Evolutionary conservation across 1,140 invertebrate genomes (phyloP).

Genomic region (Cotesia glomerata): DNA sequence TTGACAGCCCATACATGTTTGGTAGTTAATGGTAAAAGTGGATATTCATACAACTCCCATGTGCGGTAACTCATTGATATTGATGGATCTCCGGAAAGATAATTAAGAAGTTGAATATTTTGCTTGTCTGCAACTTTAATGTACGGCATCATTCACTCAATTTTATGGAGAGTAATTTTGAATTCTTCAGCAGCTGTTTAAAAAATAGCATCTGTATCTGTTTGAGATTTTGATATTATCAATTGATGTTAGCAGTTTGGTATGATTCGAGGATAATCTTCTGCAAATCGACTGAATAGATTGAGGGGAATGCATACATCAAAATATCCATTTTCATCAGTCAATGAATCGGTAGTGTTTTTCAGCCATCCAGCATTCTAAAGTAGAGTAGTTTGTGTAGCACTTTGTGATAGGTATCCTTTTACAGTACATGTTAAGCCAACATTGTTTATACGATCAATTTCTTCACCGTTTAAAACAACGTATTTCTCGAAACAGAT

Average conservation of each 20-base stretch:
- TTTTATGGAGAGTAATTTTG: constrained; percentile 21
- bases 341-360: not conserved
- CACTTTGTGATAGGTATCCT: no score
- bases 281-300: constrained; percentile 35
- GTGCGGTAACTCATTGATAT: constrained; percentile 43
- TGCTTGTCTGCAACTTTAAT: constrained; percentile 14
- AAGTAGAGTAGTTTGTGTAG: not conserved
- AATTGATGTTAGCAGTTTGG: constrained; percentile 38
- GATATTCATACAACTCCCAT: constrained; percentile 53
- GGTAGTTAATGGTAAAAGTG: constrained; percentile 37
- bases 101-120: constrained; percentile 21
- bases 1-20: constrained; percentile 42
- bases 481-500: no score
- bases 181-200: constrained; percentile 14
- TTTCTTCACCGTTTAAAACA: no score
- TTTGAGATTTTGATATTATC: constrained; percentile 30
- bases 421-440: no score
- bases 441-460: no score
- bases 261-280: constrained; percentile 39
- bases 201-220: constrained; percentile 21
- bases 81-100: constrained; percentile 32
- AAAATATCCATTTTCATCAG: constrained; percentile 23
- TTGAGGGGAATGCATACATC: constrained; percentile 31
- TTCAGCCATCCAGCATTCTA: constrained; percentile 27
- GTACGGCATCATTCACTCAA: constrained; percentile 23